Conservation (phyloP, 2,797 vertebrate genomes). For the Morelia viridis region DNA sequence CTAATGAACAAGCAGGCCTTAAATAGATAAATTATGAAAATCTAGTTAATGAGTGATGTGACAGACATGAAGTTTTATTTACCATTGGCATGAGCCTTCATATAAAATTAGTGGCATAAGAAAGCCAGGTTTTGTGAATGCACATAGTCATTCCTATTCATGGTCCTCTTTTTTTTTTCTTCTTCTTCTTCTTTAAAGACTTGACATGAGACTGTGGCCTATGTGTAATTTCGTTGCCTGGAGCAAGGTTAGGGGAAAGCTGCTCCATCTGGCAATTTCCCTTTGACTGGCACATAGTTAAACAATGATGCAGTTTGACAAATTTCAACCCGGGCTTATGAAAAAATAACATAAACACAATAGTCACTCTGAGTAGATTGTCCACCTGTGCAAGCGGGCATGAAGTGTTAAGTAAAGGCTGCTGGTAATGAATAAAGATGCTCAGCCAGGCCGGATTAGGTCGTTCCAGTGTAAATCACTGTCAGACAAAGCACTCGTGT, state of each 20-base stretch:
- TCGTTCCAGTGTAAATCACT: slow-evolving; percentile 85
- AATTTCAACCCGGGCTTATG: slow-evolving; percentile 92
- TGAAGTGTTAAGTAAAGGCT: slow-evolving; percentile 85
- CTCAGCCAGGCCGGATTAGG: slow-evolving; percentile 80
- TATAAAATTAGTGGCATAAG: slow-evolving; percentile 75
- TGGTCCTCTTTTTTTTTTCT: slow-evolving; percentile 47
- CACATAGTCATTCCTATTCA: slow-evolving; percentile 75
- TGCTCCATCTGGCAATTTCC: slow-evolving; percentile 84
- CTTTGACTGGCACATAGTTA: slow-evolving; percentile 87
- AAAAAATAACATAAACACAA: slow-evolving; percentile 91
- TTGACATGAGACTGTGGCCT: slow-evolving; percentile 77
- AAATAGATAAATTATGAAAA: slow-evolving; percentile 78
- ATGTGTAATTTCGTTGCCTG: slow-evolving; percentile 80
- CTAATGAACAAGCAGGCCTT: slow-evolving; percentile 67
- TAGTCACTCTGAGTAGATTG: slow-evolving; percentile 76
- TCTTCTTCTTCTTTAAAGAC: slow-evolving; percentile 56
- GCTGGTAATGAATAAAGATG: slow-evolving; percentile 83
- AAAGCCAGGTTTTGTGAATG: slow-evolving; percentile 75
- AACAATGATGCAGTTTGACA: slow-evolving; percentile 97
- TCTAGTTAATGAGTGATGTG: slow-evolving; percentile 77
- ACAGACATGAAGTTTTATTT: slow-evolving; percentile 76
- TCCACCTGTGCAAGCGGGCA: slow-evolving; percentile 86
- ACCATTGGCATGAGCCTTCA: slow-evolving; percentile 75
- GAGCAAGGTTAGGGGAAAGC: slow-evolving; percentile 82
- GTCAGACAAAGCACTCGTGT: slow-evolving; percentile 84